Evolutionary conservation across 2,888 invertebrate genomes (phyloP).

Genomic region (Chrysolina americana): DNA sequence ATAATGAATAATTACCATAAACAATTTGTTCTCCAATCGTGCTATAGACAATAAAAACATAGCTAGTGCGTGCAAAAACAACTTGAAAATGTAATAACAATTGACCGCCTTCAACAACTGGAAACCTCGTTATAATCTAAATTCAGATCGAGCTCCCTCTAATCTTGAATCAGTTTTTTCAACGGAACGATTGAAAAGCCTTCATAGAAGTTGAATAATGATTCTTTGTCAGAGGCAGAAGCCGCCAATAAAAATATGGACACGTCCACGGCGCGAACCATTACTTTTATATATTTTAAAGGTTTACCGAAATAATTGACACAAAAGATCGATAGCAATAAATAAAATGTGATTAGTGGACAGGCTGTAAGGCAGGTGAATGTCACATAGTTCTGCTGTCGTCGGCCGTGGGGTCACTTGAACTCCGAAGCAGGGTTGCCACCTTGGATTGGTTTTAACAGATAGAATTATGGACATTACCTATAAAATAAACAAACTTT

Average conservation of each 20-base stretch:
- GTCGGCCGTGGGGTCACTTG: conserved; percentile 27
- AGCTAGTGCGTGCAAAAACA: conserved; percentile 4
- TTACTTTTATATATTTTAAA: conserved; percentile 48
- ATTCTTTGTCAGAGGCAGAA: conserved; percentile 12
- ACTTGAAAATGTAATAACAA: not conserved
- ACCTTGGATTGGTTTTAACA: not conserved
- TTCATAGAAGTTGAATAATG: conserved; percentile 20
- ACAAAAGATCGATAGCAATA: conserved; percentile 61
- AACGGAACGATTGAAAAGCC: not conserved
- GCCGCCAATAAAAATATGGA: conserved; percentile 44
- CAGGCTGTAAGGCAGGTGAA: conserved; percentile 52
- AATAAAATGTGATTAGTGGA: conserved; percentile 60
- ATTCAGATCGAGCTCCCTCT: not conserved
- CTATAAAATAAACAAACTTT: no score
- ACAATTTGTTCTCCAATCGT: no score
- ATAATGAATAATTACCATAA: no score
- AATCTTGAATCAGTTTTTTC: conserved; percentile 15
- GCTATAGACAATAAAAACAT: no score
- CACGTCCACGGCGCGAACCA: conserved; percentile 38
- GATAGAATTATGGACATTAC: not conserved
- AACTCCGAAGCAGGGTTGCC: conserved; percentile 30
- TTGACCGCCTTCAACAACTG: not conserved
- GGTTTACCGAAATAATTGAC: conserved; percentile 59
- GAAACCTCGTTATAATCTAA: not conserved
- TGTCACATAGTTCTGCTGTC: conserved; percentile 41